These are phyloP conservation scores for Ypsolopha sequella DNA, from an alignment of 2,888 invertebrate genomes.

Conservation along the genomic window DNA sequence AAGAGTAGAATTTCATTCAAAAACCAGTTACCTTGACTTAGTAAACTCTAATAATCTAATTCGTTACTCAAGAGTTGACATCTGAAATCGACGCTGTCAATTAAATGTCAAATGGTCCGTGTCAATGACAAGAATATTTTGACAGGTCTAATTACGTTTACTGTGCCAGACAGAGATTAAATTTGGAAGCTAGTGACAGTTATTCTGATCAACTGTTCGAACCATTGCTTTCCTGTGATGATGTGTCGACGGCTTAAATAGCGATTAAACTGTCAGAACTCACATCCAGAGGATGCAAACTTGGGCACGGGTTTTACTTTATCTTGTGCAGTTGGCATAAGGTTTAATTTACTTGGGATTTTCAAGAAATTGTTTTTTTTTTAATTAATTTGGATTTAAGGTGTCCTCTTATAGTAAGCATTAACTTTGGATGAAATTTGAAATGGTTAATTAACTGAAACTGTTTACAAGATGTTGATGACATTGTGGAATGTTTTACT, in stretches of 20 bases:
- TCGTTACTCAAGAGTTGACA: background rate
- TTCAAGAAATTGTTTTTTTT: background rate
- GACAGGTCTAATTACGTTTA: slow-evolving; percentile 54
- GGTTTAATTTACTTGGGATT: no score
- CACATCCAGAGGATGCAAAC: no score
- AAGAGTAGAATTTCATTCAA: background rate
- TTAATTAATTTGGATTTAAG: background rate
- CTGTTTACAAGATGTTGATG: no score
- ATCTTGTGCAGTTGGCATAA: no score
- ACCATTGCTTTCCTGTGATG: slow-evolving; percentile 44
- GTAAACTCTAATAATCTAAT: background rate
- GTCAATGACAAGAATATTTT: slow-evolving; percentile 52
- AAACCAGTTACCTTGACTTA: no score
- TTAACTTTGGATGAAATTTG: background rate
- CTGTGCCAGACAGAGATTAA: slow-evolving; percentile 33
- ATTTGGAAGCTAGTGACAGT: slow-evolving; percentile 53
- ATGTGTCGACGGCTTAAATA: slow-evolving; percentile 55
- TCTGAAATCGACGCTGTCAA: slow-evolving; percentile 21
- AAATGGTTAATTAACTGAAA: background rate
- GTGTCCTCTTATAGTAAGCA: background rate
- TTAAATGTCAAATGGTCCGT: slow-evolving; percentile 43
- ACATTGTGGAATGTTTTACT: no score
- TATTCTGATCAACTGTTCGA: slow-evolving; percentile 62
- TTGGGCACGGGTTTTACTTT: no score
- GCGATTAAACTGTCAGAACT: slow-evolving; percentile 54